A percentile compares a stretch with the other conserved stretches of the same genome.
Conservation (phyloP, 2,888 invertebrate species). For the Cheilosia variabilis region DNA sequence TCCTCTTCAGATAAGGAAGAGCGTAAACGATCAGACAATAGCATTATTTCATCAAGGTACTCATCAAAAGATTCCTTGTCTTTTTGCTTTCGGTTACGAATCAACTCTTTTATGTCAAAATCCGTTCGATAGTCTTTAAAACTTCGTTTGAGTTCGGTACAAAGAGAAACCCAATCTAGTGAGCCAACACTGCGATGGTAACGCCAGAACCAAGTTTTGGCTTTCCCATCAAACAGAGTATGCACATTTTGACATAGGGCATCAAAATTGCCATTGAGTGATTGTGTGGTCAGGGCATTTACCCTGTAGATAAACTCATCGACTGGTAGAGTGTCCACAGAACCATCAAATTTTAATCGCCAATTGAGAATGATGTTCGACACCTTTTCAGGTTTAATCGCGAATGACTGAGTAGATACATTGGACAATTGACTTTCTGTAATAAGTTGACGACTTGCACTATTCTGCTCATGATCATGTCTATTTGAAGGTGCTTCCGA, state of each 20-base stretch:
- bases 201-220: conserved; percentile 32
- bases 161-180: conserved; percentile 14
- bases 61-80: background rate
- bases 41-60: background rate
- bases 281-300: background rate
- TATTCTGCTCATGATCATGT: background rate
- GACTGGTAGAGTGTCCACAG: background rate
- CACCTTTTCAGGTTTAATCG: background rate
- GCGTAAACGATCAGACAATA: background rate
- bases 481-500: background rate
- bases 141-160: conserved; percentile 7
- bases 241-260: background rate
- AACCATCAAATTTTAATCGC: conserved; percentile 18
- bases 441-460: background rate
- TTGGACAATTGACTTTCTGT: background rate
- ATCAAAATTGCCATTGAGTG: background rate
- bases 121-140: conserved; percentile 12
- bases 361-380: conserved; percentile 22
- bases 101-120: conserved; percentile 15
- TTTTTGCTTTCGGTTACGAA: conserved; percentile 13
- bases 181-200: conserved; percentile 16
- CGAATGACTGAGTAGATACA: background rate
- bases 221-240: conserved; percentile 33
- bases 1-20: background rate
- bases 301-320: conserved; percentile 21